Evolutionary conservation across 2,797 vertebrate species (phyloP).

Genomic region (Fratercula arctica): DNA sequence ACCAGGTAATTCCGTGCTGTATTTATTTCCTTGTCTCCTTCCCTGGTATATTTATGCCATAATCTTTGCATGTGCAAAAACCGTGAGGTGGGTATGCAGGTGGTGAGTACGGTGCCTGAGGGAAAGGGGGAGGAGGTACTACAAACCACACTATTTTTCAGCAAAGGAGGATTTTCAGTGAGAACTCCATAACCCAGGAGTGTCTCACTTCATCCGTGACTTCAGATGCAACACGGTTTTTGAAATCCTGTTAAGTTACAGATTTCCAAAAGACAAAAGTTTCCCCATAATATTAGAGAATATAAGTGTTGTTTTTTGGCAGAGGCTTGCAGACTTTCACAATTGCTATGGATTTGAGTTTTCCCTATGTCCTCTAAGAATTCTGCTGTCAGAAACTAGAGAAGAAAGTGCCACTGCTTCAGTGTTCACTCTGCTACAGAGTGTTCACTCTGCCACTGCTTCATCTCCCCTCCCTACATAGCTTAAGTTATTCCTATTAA

Average conservation of each 20-base stretch:
- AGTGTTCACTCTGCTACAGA: not conserved
- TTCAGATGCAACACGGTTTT: not conserved
- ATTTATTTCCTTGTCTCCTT: not conserved
- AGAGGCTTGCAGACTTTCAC: not conserved
- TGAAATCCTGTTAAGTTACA: not conserved
- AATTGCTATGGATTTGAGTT: not conserved
- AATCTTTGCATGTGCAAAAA: not conserved
- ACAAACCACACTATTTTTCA: not conserved
- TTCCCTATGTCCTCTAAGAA: not conserved
- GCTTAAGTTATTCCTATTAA: not conserved
- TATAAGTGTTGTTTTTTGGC: not conserved
- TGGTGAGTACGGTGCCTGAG: not conserved
- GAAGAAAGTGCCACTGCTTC: not conserved
- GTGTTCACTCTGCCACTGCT: not conserved
- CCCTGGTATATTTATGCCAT: not conserved
- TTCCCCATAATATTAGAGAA: not conserved
- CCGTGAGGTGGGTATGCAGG: not conserved
- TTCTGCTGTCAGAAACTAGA: not conserved
- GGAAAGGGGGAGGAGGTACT: not conserved
- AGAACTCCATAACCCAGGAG: not conserved
- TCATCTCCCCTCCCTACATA: not conserved
- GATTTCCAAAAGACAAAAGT: not conserved
- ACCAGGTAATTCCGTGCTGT: not conserved
- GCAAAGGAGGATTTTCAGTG: not conserved
- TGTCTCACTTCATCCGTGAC: not conserved